Base-by-base conservation (phyloP, 2,888 invertebrate species). In the Odontocolon sp. region DNA sequence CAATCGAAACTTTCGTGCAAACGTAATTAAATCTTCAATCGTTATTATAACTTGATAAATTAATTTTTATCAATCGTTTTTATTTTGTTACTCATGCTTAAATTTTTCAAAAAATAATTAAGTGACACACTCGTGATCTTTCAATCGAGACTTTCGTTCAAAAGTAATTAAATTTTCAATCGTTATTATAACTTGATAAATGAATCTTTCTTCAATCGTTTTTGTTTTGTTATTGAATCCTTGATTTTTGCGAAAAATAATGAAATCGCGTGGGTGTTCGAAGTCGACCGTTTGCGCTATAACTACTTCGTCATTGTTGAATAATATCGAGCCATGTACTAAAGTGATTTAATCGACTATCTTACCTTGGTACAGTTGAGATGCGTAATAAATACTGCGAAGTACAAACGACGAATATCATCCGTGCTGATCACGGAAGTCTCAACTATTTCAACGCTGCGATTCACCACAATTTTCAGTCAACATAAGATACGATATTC, bases 351-450 rank as follows among this genome's bases (percentile, higher is more conserved):
- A 40, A 64, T 57, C 57, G 59, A 54, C 45, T 36, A 9, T 71
- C 76, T 76, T 76, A 76, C 76, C 76, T 76, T 71, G 59, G 33
- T 57, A 59, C 64, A 57, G 45, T 75, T 52, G 54, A 36, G 61
- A 71, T 67, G 71, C 56, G 66, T 9, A 56, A 71, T 54, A 16
- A n/a, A 54, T 50, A 40, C 54, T 40, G 50, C 42, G 57, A 64
- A 36, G 21, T 52, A 26, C 42, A 38, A 47, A 8, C 42, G 64
- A 21, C 70, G 56, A 67, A 54, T 77, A 77, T 77, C 72, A 77
- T 77, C 63, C 77, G 77, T 63, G 38, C 50, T 68, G 76, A 77
- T 72, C 67, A 56, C 77, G 67, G 56, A 72, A 77, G 72, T 56
- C 56, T n/a, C 59, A 68, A 77, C 77, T 57, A 59, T 63, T 63